Evolutionary conservation across 2,113 vertebrate species (phyloP).

Genomic region (Myrmophylax atrothorax): DNA sequence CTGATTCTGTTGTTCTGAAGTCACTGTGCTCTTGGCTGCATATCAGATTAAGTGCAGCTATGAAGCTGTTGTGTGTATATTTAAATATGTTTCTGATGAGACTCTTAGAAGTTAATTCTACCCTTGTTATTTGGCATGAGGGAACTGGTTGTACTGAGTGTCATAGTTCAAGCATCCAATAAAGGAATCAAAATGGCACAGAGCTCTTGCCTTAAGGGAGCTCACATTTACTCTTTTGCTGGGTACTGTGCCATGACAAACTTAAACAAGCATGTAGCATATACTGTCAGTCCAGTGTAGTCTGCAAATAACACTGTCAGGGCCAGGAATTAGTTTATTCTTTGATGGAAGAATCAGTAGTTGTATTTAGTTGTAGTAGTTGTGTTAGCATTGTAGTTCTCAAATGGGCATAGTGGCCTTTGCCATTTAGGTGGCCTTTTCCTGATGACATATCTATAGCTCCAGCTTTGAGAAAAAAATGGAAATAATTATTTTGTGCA

Average conservation of each 20-base stretch:
- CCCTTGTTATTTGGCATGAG: neutral
- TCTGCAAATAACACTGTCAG: neutral
- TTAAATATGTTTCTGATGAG: neutral
- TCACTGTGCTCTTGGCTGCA: neutral
- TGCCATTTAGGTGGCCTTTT: neutral
- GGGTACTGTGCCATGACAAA: neutral
- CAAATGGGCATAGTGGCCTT: neutral
- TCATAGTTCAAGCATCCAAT: neutral
- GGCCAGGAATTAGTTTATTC: neutral
- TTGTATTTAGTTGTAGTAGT: neutral
- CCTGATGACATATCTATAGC: neutral
- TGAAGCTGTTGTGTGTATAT: neutral
- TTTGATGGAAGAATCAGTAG: neutral
- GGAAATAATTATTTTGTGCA: neutral
- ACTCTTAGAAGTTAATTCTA: neutral
- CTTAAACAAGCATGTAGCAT: neutral
- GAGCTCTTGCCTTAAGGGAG: neutral
- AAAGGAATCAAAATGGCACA: neutral
- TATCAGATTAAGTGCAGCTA: neutral
- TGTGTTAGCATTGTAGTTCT: neutral
- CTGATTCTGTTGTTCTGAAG: neutral
- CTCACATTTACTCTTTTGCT: neutral
- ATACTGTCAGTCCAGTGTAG: neutral
- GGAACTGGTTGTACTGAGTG: neutral
- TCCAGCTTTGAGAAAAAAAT: neutral